Conservation (phyloP, 2,888 invertebrate species). For the Omphaloscelis lunosa region DNA sequence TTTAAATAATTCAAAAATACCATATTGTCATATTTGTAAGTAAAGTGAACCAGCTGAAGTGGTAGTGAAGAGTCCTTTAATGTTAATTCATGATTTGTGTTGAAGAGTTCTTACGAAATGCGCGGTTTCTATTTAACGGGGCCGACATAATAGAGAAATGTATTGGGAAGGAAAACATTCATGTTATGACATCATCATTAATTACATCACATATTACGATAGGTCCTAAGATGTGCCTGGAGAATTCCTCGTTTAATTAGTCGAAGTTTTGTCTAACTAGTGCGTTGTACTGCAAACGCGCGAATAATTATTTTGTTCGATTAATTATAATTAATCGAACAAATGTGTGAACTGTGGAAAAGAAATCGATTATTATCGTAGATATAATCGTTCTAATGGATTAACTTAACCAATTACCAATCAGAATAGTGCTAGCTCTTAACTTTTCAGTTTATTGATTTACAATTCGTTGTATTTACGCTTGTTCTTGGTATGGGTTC, state of each 20-base stretch:
- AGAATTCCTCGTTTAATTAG: neutral
- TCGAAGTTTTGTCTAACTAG: neutral
- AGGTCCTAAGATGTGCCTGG: no score
- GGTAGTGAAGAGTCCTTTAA: neutral
- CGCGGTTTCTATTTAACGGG: neutral
- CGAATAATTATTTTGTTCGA: no score
- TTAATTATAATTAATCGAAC: no score
- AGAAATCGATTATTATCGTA: slow-evolving; percentile 41
- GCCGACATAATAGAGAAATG: slow-evolving; percentile 3
- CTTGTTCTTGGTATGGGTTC: slow-evolving; percentile 8
- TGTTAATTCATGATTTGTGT: slow-evolving; percentile 3
- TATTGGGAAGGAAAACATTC: neutral
- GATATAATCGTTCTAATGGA: slow-evolving; percentile 28
- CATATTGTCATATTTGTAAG: neutral
- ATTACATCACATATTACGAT: neutral
- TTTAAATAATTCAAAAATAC: no score
- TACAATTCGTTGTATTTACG: slow-evolving; percentile 35
- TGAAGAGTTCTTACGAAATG: slow-evolving; percentile 9
- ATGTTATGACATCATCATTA: neutral
- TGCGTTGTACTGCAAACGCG: slow-evolving; percentile 16
- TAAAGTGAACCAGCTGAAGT: neutral
- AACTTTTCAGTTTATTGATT: slow-evolving; percentile 23
- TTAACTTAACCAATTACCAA: slow-evolving; percentile 36
- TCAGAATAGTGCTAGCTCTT: neutral
- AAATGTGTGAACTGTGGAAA: slow-evolving; percentile 20